Percentiles rank a stretch among this genome's conserved stretches.
Evolutionary conservation across 2,888 invertebrate species (phyloP).

Genomic region (Xylota sylvarum): DNA sequence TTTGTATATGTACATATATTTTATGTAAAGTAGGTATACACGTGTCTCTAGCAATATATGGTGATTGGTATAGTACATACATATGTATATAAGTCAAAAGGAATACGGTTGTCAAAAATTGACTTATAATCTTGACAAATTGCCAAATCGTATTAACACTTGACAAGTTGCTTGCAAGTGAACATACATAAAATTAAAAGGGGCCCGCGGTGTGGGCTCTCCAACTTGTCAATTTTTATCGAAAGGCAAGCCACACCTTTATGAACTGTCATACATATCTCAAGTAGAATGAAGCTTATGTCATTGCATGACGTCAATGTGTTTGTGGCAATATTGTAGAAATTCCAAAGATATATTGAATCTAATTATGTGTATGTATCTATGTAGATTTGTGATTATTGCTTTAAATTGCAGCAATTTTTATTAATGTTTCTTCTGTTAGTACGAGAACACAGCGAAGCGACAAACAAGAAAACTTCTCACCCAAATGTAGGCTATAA

Average conservation of each 20-base stretch:
- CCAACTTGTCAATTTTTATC: background rate
- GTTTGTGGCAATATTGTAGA: background rate
- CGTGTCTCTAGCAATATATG: background rate
- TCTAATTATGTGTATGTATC: background rate
- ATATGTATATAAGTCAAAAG: background rate
- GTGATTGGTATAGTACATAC: background rate
- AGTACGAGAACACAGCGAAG: background rate
- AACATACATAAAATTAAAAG: background rate
- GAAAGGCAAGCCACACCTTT: too few species aligned
- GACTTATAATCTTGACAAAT: background rate
- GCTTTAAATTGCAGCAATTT: background rate
- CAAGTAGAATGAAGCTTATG: background rate
- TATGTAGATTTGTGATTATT: background rate
- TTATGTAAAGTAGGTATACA: background rate
- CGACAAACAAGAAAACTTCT: background rate
- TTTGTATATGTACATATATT: background rate
- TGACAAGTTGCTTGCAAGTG: background rate
- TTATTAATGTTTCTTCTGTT: background rate
- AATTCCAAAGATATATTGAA: background rate
- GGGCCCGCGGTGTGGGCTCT: too few species aligned
- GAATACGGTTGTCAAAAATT: background rate
- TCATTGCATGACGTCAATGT: background rate
- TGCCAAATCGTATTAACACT: background rate
- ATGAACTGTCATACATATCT: background rate
- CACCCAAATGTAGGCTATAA: slow-evolving; percentile 27